Conservation (phyloP, 2,113 vertebrate genomes). For the Tonatia bakeri region DNA sequence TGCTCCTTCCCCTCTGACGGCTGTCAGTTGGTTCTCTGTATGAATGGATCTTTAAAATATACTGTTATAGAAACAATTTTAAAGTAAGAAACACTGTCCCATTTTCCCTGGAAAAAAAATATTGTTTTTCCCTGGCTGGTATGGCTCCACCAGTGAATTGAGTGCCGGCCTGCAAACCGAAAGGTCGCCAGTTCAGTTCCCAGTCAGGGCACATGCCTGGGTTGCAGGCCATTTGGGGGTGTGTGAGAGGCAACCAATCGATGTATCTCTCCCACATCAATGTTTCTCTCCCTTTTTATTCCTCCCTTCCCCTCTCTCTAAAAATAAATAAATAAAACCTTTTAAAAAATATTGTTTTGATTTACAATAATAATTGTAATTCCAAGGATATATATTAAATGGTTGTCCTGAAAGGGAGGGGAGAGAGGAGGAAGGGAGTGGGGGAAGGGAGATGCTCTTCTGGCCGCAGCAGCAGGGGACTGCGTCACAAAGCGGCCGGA, state of each 20-base stretch:
- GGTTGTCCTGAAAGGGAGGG: neutral
- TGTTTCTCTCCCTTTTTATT: too few species aligned
- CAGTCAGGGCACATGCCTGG: too few species aligned
- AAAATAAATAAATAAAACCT: too few species aligned
- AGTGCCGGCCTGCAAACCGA: too few species aligned
- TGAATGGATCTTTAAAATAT: neutral
- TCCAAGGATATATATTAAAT: neutral
- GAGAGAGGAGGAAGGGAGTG: neutral
- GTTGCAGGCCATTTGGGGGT: too few species aligned
- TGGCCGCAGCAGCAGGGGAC: too few species aligned
- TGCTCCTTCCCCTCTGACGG: neutral
- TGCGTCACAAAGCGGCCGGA: neutral
- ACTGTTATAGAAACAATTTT: neutral
- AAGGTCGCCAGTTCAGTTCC: too few species aligned
- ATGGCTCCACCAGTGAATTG: too few species aligned
- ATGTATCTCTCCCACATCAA: too few species aligned
- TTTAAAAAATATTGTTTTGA: neutral
- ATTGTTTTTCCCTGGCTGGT: neutral
- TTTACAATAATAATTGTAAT: neutral
- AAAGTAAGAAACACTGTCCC: neutral
- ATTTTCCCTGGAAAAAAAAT: neutral
- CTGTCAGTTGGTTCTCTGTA: neutral
- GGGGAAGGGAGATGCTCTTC: neutral
- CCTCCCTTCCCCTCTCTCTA: too few species aligned
- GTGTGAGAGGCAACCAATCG: too few species aligned